Conservation (phyloP, 2,797 vertebrate genomes). For the Spinus pinus region DNA sequence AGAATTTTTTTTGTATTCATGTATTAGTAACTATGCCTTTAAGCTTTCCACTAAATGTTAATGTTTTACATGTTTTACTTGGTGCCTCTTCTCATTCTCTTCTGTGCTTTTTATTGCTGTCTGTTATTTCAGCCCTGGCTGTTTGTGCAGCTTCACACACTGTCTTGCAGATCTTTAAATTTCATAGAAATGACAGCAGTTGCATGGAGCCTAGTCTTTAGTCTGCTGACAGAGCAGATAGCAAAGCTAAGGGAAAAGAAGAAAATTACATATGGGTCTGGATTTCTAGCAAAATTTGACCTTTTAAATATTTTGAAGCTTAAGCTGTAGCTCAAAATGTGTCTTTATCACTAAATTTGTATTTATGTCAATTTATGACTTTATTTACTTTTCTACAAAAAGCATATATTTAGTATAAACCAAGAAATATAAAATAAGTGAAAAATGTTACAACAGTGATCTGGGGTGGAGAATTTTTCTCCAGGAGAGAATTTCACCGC, state of each 20-base stretch:
- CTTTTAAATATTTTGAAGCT: neutral
- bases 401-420: neutral
- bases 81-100: neutral
- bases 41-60: neutral
- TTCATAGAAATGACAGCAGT: neutral
- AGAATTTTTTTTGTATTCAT: neutral
- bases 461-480: neutral
- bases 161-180: neutral
- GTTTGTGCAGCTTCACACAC: neutral
- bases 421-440: neutral
- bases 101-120: neutral
- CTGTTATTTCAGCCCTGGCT: neutral
- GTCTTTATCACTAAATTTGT: neutral
- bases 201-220: neutral
- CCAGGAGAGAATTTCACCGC: neutral
- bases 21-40: neutral
- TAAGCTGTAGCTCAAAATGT: neutral
- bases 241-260: neutral
- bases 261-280: neutral
- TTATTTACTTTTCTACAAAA: neutral
- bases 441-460: neutral
- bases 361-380: neutral
- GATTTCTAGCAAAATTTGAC: neutral
- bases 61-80: neutral
- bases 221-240: neutral